Evolutionary conservation across 2,113 vertebrate genomes (phyloP).

Genomic region (Raja brachyura): DNA sequence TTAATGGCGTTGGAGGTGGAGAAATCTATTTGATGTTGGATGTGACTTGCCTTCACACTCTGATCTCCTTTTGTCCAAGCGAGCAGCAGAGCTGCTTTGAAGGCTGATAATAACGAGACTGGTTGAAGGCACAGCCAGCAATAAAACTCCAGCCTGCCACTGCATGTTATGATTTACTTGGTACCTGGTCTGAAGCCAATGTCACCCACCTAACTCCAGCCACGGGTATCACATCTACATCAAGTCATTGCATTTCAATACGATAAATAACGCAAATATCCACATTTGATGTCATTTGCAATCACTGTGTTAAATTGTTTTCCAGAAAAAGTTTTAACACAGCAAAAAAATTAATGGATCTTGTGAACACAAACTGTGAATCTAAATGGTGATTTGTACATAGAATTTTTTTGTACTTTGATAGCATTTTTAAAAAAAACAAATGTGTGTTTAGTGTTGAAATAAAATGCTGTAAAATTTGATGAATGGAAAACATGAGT

Average conservation of each 20-base stretch:
- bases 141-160: background rate
- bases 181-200: background rate
- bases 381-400: constrained; percentile 20
- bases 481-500: background rate
- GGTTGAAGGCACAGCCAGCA: background rate
- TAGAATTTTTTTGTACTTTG: constrained; percentile 23
- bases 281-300: background rate
- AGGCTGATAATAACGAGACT: background rate
- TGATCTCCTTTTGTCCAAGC: background rate
- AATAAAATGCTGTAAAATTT: constrained; percentile 2
- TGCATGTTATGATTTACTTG: background rate
- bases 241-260: background rate
- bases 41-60: background rate
- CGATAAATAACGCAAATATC: background rate
- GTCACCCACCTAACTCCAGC: background rate
- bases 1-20: background rate
- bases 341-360: background rate
- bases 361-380: constrained; percentile 29
- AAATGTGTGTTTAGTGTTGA: constrained; percentile 12
- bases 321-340: background rate
- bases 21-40: background rate
- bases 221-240: background rate
- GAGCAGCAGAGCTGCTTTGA: background rate
- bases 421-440: background rate
- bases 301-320: background rate